Percentiles rank a stretch among this genome's conserved stretches.
These are phyloP conservation scores for Drosophila emarginata DNA, from an alignment of 2,888 invertebrate species.

Conservation along the genomic window DNA sequence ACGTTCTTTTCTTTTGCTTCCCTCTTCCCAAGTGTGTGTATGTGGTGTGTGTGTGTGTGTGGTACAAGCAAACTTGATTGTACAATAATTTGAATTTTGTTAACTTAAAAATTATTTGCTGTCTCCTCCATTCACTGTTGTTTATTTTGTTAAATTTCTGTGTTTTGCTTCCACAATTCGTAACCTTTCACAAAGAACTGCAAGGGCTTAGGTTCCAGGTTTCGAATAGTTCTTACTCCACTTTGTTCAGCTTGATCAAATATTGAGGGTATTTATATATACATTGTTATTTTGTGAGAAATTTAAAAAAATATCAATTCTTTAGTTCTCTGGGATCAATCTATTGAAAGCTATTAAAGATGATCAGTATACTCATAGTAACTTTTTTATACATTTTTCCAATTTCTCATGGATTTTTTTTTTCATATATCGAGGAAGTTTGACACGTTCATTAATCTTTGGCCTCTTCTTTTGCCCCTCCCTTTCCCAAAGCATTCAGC, in stretches of 20 bases:
- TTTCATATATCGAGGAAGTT: slow-evolving; percentile 23
- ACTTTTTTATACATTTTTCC: slow-evolving; percentile 10
- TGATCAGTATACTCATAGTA: too few species aligned
- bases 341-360: too few species aligned
- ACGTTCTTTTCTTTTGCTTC: slow-evolving; percentile 45
- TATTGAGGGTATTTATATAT: too few species aligned
- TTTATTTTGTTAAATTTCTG: slow-evolving; percentile 34
- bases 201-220: too few species aligned
- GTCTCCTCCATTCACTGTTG: slow-evolving; percentile 43
- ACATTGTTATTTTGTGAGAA: too few species aligned
- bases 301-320: too few species aligned
- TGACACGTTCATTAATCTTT: slow-evolving; percentile 64
- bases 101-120: slow-evolving; percentile 16
- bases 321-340: too few species aligned
- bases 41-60: slow-evolving; percentile 14
- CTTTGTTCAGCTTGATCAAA: too few species aligned
- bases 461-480: slow-evolving; percentile 30
- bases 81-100: slow-evolving; percentile 12
- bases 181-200: slow-evolving; percentile 26
- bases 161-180: slow-evolving; percentile 49
- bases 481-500: neutral
- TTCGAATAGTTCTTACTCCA: too few species aligned
- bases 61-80: slow-evolving; percentile 32
- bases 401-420: slow-evolving; percentile 50
- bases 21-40: neutral